These are phyloP conservation scores for Craterocephalus amniculus DNA, from an alignment of 2,797 vertebrate genomes.

Conservation along the genomic window DNA sequence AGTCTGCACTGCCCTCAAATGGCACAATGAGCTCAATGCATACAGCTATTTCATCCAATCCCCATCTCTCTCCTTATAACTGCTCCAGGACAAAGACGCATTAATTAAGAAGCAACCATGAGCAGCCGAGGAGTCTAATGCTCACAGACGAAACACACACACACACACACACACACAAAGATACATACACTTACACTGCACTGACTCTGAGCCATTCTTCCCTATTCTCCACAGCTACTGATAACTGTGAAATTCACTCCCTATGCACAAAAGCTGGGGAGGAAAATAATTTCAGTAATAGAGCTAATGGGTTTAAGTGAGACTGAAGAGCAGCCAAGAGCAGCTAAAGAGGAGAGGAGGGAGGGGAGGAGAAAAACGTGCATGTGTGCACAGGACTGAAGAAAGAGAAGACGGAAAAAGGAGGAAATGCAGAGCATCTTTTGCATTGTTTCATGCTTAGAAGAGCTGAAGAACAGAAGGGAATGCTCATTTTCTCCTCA, in stretches of 20 bases:
- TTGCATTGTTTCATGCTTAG: constrained; percentile 79
- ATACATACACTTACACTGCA: constrained; percentile 51
- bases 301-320: constrained; percentile 90
- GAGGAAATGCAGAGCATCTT: constrained; percentile 60
- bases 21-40: constrained; percentile 81
- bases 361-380: constrained; percentile 47
- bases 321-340: constrained; percentile 86
- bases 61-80: constrained; percentile 48
- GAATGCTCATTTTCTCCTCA: constrained; percentile 71
- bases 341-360: constrained; percentile 76
- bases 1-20: constrained; percentile 92
- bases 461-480: constrained; percentile 75
- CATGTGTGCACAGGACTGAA: constrained; percentile 72
- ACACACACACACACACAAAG: constrained; percentile 40
- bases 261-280: constrained; percentile 83
- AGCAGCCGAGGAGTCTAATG: constrained; percentile 79
- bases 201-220: constrained; percentile 79
- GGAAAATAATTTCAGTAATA: constrained; percentile 91
- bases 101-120: constrained; percentile 87
- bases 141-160: constrained; percentile 51
- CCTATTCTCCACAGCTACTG: constrained; percentile 79
- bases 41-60: constrained; percentile 48
- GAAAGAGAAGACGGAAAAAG: constrained; percentile 53
- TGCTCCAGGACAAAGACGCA: constrained; percentile 79
- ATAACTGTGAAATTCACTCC: constrained; percentile 91